Evolutionary conservation across 2,797 vertebrate species (phyloP).

Genomic region (Spinus pinus): DNA sequence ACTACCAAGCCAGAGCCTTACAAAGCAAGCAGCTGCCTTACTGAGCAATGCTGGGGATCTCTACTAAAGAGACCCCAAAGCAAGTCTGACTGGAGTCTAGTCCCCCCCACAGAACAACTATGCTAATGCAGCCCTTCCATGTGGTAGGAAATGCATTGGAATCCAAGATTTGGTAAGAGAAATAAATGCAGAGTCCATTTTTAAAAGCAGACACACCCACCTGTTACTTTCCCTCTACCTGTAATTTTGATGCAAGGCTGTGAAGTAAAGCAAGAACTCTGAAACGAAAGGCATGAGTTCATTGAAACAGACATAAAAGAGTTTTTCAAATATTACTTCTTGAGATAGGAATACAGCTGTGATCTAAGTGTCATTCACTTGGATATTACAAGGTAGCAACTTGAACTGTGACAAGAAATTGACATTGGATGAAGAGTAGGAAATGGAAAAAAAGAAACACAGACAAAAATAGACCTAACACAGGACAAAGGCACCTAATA

Average conservation of each 20-base stretch:
- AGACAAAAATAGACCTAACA: background rate
- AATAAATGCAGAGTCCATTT: background rate
- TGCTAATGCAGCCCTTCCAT: conserved; percentile 11
- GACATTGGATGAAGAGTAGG: background rate
- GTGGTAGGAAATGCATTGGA: background rate
- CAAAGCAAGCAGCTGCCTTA: conserved; percentile 21
- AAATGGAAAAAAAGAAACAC: background rate
- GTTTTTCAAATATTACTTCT: background rate
- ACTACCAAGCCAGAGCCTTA: background rate
- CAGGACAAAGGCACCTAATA: background rate
- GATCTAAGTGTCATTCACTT: background rate
- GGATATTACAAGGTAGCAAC: background rate
- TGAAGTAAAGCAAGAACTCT: conserved; percentile 3
- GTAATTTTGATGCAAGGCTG: background rate
- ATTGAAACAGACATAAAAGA: background rate
- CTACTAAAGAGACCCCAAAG: conserved; percentile 26
- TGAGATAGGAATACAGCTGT: background rate
- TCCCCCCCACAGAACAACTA: background rate
- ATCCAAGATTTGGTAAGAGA: background rate
- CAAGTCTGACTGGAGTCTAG: background rate
- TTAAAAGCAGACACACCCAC: background rate
- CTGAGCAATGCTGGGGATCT: conserved; percentile 23
- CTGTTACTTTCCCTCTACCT: background rate
- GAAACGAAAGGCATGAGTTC: background rate
- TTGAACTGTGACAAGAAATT: background rate